phyloP scores from a whole-genome alignment of 2,888 invertebrate species.

The Xanthia togata region DNA sequence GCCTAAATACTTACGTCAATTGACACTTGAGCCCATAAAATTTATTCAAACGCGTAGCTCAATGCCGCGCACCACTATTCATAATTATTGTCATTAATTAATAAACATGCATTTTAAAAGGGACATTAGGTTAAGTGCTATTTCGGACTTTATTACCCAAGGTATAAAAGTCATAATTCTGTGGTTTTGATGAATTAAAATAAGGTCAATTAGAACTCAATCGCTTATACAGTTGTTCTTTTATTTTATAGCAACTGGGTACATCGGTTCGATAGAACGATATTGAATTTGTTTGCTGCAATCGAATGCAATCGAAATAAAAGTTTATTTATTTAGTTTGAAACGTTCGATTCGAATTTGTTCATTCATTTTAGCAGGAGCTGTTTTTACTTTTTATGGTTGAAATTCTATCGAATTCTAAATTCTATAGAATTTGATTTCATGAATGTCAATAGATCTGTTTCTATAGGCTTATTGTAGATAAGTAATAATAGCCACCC shows the following conservation, averaged over 20 bases:
- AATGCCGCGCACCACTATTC: conserved; percentile 71
- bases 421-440: too few species aligned
- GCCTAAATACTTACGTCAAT: conserved; percentile 82
- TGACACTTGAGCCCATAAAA: conserved; percentile 80
- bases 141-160: conserved; percentile 30
- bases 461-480: too few species aligned
- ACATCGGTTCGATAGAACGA: neutral
- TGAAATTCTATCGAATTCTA: too few species aligned
- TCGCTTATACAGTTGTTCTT: conserved; percentile 24
- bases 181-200: conserved; percentile 20
- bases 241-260: conserved; percentile 28
- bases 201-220: conserved; percentile 46
- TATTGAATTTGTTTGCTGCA: conserved; percentile 20
- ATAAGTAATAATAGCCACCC: too few species aligned
- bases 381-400: too few species aligned
- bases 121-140: conserved; percentile 10
- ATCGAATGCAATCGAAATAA: conserved; percentile 26
- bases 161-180: conserved; percentile 24
- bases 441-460: too few species aligned
- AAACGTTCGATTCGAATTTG: conserved; percentile 25
- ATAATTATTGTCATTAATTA: conserved; percentile 76
- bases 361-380: neutral
- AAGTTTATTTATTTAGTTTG: conserved; percentile 15
- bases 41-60: conserved; percentile 71
- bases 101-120: conserved; percentile 58